Evolutionary conservation across 2,888 invertebrate genomes (phyloP).

Genomic region (Cheilosia vernalis): DNA sequence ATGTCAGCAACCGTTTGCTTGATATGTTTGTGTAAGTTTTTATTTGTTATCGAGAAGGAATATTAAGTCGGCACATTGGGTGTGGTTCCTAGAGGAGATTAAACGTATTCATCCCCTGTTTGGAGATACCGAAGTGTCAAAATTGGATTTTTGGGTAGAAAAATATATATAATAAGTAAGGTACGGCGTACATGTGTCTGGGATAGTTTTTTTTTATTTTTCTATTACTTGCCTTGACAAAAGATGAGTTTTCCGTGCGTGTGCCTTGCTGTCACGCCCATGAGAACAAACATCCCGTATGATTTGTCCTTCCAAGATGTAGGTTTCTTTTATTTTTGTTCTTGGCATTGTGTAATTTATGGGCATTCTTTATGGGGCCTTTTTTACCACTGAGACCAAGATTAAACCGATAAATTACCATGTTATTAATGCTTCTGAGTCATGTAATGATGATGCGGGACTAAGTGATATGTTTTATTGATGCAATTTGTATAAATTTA

Average conservation of each 20-base stretch:
- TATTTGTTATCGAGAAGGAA: constrained; percentile 31
- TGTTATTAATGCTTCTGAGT: constrained; percentile 37
- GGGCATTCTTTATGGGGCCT: constrained; percentile 39
- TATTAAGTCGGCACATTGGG: constrained; percentile 37
- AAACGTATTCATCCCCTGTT: constrained; percentile 8
- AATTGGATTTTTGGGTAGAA: too few relatives aligned
- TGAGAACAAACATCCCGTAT: constrained; percentile 38
- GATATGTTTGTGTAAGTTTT: constrained; percentile 10
- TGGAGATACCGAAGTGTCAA: too few relatives aligned
- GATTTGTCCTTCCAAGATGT: constrained; percentile 48
- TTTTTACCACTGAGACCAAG: constrained; percentile 29
- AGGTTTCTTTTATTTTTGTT: constrained; percentile 25
- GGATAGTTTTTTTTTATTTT: not conserved
- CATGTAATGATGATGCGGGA: constrained; percentile 31
- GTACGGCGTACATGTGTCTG: not conserved
- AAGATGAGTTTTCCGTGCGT: constrained; percentile 35
- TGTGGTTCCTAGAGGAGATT: constrained; percentile 29
- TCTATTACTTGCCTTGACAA: constrained; percentile 12
- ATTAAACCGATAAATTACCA: constrained; percentile 56
- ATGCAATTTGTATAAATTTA: constrained; percentile 38
- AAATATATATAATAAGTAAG: too few relatives aligned
- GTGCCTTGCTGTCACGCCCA: constrained; percentile 41
- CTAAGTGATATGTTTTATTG: constrained; percentile 49
- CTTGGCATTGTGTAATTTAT: constrained; percentile 44
- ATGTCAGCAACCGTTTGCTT: too few relatives aligned